These are phyloP conservation scores for Malurus elegans DNA, from an alignment of 2,113 vertebrate species.

Conservation along the genomic window DNA sequence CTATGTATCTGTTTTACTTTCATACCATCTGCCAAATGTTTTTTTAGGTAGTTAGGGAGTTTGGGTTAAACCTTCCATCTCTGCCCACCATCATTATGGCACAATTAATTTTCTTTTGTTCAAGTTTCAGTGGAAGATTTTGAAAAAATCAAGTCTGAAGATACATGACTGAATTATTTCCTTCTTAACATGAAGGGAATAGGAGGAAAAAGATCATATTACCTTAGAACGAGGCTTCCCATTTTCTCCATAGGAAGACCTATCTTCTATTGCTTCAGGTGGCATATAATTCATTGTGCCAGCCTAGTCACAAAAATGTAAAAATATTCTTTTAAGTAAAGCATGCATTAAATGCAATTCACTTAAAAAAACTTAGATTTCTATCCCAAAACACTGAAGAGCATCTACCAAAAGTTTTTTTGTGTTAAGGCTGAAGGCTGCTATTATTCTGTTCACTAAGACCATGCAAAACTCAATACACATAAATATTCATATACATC, in stretches of 20 bases:
- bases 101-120: background rate
- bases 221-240: constrained; percentile 91
- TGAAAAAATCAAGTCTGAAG: background rate
- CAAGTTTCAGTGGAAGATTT: background rate
- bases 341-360: background rate
- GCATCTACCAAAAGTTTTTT: background rate
- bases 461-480: background rate
- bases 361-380: background rate
- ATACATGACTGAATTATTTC: background rate
- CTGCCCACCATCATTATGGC: too few species aligned
- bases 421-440: background rate
- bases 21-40: background rate
- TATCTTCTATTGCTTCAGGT: constrained; percentile 94
- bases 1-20: background rate
- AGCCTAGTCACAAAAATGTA: constrained; percentile 74
- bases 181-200: background rate
- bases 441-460: background rate
- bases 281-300: constrained; percentile 98
- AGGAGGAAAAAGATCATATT: background rate
- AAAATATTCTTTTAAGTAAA: background rate
- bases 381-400: background rate
- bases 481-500: background rate
- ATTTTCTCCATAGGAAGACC: constrained; percentile 83
- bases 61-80: background rate
- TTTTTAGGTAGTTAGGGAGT: background rate